Base-by-base conservation (phyloP, 2,888 invertebrate species). In the Cataglyphis cursor region DNA sequence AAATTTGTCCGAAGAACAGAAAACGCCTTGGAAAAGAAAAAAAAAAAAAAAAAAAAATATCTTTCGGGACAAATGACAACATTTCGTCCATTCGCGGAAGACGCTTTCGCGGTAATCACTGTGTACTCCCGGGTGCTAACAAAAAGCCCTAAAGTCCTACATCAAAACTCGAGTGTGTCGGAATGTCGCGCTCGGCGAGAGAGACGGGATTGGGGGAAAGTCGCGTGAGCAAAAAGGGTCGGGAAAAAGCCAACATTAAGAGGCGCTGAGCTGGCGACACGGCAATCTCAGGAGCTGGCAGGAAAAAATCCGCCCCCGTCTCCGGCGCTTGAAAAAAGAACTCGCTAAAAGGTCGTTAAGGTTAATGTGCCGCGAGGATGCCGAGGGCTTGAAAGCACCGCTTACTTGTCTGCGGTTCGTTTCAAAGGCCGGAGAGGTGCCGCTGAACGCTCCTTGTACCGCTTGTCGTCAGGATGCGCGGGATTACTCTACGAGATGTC, bases 331-430 rank as follows among this genome's bases (percentile, higher is more conserved):
- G 87, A 87, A 89, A 83, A 86, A 89, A 89, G 90, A 90, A 90
- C 90, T 90, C 86, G 91, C 92, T 93, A 93, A 93, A 93, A 93
- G 93, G 92, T 93, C 93, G 93, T 93, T 93, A 93, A 93, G 93
- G 93, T 93, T 93, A 93, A 93, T 93, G 93, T 88, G 92, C 90
- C 87, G 89, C 87, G 90, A 91, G 90, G 88, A 88, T 41, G 81
- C 61, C 76, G 31, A 61, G 82, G 73, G 35, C 74, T 44, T 76
- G 86, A 86, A 81, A 83, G 83, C 82, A 80, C 64, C 65, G 74
- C 57, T 85, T 82, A 81, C 85, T 85, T 86, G 86, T 87, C 87
- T 84, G 84, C 84, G 85, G 86, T 88, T 86, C 88, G 82, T 87
- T 87, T 85, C 73, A 70, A 65, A 28, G 51, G 18, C 65, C 65